Percentiles rank a stretch among this genome's conserved stretches.
phyloP scores from a whole-genome alignment of 2,888 invertebrate species.

The Tenthredo livida region DNA sequence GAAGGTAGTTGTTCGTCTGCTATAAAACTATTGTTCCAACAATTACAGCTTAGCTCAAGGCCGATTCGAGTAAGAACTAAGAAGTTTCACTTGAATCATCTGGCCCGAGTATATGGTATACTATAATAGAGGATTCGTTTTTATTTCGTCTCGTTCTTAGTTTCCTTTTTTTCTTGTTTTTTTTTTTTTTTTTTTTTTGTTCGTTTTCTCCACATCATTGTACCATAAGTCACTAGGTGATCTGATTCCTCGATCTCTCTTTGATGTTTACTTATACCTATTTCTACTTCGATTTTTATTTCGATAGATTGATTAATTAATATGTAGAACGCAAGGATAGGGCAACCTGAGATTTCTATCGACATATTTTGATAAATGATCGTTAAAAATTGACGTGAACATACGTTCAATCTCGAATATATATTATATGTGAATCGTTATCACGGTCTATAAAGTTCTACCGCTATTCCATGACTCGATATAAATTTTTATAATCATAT shows the following conservation, averaged over 20 bases:
- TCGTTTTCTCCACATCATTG: background rate
- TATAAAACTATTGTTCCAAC: constrained; percentile 2
- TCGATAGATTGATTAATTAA: background rate
- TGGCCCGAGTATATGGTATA: background rate
- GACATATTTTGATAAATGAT: background rate
- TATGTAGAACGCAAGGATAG: too few relatives aligned
- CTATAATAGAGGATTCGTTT: background rate
- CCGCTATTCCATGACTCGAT: background rate
- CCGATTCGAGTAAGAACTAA: background rate
- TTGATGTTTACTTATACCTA: background rate
- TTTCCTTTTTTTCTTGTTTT: background rate
- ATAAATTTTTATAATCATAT: background rate
- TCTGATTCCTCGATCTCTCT: background rate
- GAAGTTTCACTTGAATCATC: background rate
- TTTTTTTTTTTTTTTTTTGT: background rate
- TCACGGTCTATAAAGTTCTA: background rate
- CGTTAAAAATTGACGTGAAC: background rate
- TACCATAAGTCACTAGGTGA: background rate
- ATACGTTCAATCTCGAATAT: background rate
- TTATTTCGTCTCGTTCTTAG: background rate
- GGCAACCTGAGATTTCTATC: background rate
- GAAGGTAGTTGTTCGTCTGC: background rate
- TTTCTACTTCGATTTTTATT: background rate
- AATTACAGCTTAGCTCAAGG: background rate
- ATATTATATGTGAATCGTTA: background rate